Conservation (phyloP, 2,113 vertebrate species). For the Daphoenositta chrysoptera region DNA sequence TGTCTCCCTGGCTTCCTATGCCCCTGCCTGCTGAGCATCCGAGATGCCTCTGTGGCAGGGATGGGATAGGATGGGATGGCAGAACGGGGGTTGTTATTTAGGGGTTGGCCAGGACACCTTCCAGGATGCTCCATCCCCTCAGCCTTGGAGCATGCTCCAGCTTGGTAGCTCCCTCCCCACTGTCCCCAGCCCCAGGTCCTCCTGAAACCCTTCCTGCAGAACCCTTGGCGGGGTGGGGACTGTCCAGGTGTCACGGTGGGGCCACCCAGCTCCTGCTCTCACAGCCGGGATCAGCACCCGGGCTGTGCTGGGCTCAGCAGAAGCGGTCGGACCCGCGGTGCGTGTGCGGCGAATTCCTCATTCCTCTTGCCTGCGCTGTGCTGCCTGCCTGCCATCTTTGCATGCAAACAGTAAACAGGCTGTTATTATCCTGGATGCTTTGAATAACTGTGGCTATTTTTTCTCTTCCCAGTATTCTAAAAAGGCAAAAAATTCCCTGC, state of each 20-base stretch:
- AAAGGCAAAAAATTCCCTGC: conserved; percentile 72
- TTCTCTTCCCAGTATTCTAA: conserved; percentile 73
- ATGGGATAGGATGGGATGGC: accelerated
- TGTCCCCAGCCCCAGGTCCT: background rate
- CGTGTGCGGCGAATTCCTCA: conserved; percentile 8
- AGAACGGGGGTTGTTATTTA: background rate
- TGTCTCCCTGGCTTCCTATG: background rate
- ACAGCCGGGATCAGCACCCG: accelerated
- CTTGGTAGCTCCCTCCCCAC: background rate
- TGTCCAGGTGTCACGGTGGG: accelerated
- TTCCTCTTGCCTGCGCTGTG: conserved; percentile 38
- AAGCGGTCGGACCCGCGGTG: background rate
- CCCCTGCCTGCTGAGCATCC: accelerated
- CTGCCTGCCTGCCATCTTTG: conserved; percentile 62
- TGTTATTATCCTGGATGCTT: conserved; percentile 74
- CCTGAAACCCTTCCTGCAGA: background rate
- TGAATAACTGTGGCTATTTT: conserved; percentile 70
- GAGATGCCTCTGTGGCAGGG: background rate
- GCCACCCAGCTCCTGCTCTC: background rate
- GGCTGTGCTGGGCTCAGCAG: background rate
- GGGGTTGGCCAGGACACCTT: background rate
- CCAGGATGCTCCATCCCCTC: accelerated
- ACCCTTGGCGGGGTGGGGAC: accelerated
- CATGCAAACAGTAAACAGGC: conserved; percentile 68
- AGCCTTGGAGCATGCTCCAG: background rate